Evolutionary conservation across 2,797 vertebrate species (phyloP), one percentile per base, ranked within the genome.

Genomic region (Threskiornis aethiopicus): DNA sequence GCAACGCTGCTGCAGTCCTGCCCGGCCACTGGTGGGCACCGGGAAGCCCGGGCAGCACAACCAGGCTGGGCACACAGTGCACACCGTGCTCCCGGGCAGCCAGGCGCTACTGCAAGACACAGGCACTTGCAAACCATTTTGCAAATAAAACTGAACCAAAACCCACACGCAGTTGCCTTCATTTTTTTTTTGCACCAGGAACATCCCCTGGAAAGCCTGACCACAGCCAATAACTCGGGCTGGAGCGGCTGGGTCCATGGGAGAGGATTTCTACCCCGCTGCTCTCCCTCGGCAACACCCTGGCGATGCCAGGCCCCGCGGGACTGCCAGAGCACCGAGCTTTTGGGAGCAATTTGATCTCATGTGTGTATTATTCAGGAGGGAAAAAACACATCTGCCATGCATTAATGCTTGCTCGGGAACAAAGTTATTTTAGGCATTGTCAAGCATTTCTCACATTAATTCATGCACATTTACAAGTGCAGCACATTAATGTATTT

Each of bases 371-470:
- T 55, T 62, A 47, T 58, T 75, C 90, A 76, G 71, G 55, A 92
- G 86, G 81, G 77, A 62, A 70, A 61, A 31, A 29, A n/a, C 80
- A 81, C 89, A 90, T 76, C 81, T 87, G 91, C 49, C 26, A 13
- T 5, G 81, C 73, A 37, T 18, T 20, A 67, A 52, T 2, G 24
- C 89, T 46, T 20, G 69, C 96, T 66, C 5, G 6, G 93, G 79
- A 94, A 91, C 85, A 71, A 39, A 72, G 93, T 81, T 93, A 94
- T 95, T 95, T 95, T 90, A 13, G 18, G 95, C 69, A 2, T 13
- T 78, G 80, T 13, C 59, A 62, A 91, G 83, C 71, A 8, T 87
- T 87, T 58, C 67, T 84, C 39, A 7, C 39, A 2, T 87, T 35
- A 91, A 91, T 91, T 85, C 80, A 41, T 7, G 73, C 89, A 52